Evolutionary conservation across 2,888 invertebrate genomes (phyloP), one percentile per base, ranked within the genome.

Genomic region (Drosophila anomalata): DNA sequence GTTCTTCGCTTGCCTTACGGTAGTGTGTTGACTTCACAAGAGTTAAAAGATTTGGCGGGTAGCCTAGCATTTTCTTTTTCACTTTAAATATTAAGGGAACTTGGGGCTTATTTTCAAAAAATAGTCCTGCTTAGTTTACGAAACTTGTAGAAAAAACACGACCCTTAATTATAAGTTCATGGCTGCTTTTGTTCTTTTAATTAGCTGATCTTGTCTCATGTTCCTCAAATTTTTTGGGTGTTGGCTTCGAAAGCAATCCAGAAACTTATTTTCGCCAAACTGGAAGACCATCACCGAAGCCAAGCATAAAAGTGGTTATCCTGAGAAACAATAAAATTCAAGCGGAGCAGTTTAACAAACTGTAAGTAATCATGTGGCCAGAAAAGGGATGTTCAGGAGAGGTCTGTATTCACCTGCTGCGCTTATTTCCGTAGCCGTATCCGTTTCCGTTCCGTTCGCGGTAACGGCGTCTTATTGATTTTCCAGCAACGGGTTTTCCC

Each of bases 371-470:
- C 69, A 55, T 54, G 41, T 50, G 53, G 17, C 51, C 66, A 58
- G 48, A 42, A 24, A 33, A 5, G 44, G 24, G 36, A 39, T 31
- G 12, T 20, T 11, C 22, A 4, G 5, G 11, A 14, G 36, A 20
- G 65, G 51, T 24, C 47, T 42, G 3, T 56, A 52, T 78, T 80
- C 73, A 84, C 80, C 84, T 78, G 77, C 62, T 73, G 63, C 65
- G 53, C 58, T 78, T 73, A 80, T 76, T 80, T 83, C 78, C 78
- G 81, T 48, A 84, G 75, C 76, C 76, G 68, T 48, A 84, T 76
- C 76, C 76, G 69, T 20, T 66, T 56, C 36, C 36, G 7, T 6
- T 33, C n/a, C 9, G 39, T 41, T 55, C 20, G 33, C 33, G 57
- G 58, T 50, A 42, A 53, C 48, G 39, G 56, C 65, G 51, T 56